These are phyloP conservation scores for Drosophila equinoxialis DNA, from an alignment of 1,140 invertebrate genomes.

Conservation along the genomic window DNA sequence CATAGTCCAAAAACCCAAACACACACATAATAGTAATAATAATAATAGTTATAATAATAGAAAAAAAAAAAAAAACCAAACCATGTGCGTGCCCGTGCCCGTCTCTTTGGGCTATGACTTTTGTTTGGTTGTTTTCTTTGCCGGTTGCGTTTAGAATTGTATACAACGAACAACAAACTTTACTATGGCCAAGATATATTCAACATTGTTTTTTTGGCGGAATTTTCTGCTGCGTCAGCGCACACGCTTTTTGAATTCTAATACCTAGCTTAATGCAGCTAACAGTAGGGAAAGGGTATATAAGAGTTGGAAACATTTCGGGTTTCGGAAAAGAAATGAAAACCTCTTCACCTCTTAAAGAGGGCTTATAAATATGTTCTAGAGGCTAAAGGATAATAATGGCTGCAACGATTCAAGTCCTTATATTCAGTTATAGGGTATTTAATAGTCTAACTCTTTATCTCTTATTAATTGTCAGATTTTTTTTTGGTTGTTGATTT, in stretches of 20 bases:
- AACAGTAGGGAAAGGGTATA: neutral
- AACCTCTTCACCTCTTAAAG: too few relatives aligned
- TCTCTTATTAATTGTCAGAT: neutral
- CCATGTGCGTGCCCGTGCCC: slow-evolving; percentile 62
- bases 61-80: neutral
- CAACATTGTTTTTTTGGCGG: neutral
- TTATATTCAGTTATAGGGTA: neutral
- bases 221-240: slow-evolving; percentile 71
- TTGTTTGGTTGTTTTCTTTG: slow-evolving; percentile 18
- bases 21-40: slow-evolving; percentile 24
- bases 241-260: slow-evolving; percentile 61
- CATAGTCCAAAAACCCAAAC: slow-evolving; percentile 16
- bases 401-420: too few relatives aligned
- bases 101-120: neutral
- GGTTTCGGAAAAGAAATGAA: neutral
- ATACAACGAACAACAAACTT: slow-evolving; percentile 12
- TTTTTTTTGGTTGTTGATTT: neutral
- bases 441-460: neutral
- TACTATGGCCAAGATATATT: slow-evolving; percentile 17
- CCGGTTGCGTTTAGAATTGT: slow-evolving; percentile 39
- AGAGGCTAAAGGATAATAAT: too few relatives aligned
- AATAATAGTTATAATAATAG: slow-evolving; percentile 34
- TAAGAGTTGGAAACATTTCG: neutral
- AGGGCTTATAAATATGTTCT: too few relatives aligned
- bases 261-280: slow-evolving; percentile 9